These are phyloP conservation scores for Nanorana parkeri DNA, from an alignment of 2,113 vertebrate species.

Conservation along the genomic window DNA sequence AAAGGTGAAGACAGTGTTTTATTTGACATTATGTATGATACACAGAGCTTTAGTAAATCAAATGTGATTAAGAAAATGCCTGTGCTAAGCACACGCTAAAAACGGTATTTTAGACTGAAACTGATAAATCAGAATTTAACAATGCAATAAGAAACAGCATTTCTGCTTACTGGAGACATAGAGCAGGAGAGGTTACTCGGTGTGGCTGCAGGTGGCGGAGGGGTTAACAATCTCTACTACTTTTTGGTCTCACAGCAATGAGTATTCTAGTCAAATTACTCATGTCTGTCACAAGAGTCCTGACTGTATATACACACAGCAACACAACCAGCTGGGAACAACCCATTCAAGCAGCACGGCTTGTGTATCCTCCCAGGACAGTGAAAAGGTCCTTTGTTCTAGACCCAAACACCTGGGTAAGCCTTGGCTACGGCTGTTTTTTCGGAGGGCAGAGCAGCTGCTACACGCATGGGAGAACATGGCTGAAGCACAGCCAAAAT, in stretches of 20 bases:
- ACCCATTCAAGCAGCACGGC: constrained; percentile 76
- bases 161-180: not conserved
- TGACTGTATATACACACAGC: constrained; percentile 55
- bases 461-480: constrained; percentile 48
- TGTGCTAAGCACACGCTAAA: too few relatives aligned
- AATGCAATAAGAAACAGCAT: too few relatives aligned
- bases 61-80: too few relatives aligned
- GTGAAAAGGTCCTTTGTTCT: constrained; percentile 94
- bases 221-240: constrained; percentile 46
- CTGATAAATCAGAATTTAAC: too few relatives aligned
- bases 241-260: constrained; percentile 37
- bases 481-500: constrained; percentile 42
- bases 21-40: too few relatives aligned
- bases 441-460: constrained; percentile 52
- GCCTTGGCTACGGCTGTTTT: constrained; percentile 52
- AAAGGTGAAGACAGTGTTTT: too few relatives aligned
- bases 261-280: constrained; percentile 56
- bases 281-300: constrained; percentile 49
- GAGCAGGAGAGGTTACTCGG: constrained; percentile 10
- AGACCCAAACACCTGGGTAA: constrained; percentile 85
- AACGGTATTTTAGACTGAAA: too few relatives aligned
- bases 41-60: too few relatives aligned
- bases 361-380: constrained; percentile 77
- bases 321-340: constrained; percentile 72
- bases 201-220: constrained; percentile 34